Percentiles rank a stretch among this genome's conserved stretches.
These are phyloP conservation scores for Grantiella picta DNA, from an alignment of 2,113 vertebrate genomes.

Conservation along the genomic window DNA sequence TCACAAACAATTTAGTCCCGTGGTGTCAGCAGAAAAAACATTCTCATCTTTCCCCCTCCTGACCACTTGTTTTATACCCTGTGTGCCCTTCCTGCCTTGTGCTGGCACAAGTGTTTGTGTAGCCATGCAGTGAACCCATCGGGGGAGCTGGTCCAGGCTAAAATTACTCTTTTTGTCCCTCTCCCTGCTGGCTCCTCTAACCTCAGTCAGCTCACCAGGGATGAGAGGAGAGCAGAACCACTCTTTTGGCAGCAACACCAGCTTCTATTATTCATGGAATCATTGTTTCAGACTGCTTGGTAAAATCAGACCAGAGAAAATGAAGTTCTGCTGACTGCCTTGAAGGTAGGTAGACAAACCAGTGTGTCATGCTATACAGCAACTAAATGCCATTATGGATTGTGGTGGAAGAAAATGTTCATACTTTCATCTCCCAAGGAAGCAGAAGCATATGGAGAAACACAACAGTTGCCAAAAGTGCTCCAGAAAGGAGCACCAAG, in stretches of 20 bases:
- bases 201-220: neutral
- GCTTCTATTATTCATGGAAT: neutral
- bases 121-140: neutral
- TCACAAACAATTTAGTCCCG: neutral
- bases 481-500: neutral
- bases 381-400: neutral
- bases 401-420: neutral
- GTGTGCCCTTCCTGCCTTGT: neutral
- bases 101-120: constrained; percentile 7
- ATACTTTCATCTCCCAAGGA: neutral
- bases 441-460: neutral
- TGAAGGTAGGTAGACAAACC: neutral
- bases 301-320: neutral
- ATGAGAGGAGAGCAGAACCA: neutral
- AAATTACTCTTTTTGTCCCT: neutral
- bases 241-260: neutral
- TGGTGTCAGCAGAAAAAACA: constrained; percentile 11
- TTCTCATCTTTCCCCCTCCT: neutral
- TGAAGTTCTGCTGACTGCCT: neutral
- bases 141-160: neutral
- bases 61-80: constrained; percentile 4
- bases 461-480: neutral
- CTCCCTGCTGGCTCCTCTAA: neutral
- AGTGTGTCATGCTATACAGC: neutral
- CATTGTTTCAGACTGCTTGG: neutral